phyloP scores from a whole-genome alignment of 2,113 vertebrate species.

The Calidris pygmaea region DNA sequence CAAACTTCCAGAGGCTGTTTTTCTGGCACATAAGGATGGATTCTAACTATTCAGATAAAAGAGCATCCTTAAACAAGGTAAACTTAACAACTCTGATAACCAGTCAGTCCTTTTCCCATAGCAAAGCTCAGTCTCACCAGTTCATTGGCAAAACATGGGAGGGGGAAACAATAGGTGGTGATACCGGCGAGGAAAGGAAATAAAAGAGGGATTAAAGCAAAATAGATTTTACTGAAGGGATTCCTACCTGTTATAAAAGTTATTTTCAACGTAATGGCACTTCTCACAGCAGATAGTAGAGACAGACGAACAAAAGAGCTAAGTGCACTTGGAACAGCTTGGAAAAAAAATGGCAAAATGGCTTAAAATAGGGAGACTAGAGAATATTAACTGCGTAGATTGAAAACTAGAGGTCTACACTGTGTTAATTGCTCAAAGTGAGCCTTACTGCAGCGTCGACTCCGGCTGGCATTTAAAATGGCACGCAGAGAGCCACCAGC shows the following conservation, averaged over 20 bases:
- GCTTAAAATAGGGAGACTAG: neutral
- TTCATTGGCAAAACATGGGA: neutral
- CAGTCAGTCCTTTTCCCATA: neutral
- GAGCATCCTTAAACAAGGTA: neutral
- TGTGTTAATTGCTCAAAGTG: neutral
- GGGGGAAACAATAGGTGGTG: neutral
- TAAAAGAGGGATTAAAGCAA: neutral
- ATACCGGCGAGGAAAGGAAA: neutral
- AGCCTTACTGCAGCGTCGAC: neutral
- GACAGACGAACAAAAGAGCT: neutral
- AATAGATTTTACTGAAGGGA: neutral
- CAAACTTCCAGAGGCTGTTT: neutral
- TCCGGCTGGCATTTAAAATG: neutral
- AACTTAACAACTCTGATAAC: neutral
- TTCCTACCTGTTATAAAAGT: neutral
- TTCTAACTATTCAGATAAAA: neutral
- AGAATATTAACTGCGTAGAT: neutral
- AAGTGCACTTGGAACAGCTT: neutral
- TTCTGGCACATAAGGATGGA: neutral
- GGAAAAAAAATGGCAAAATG: neutral
- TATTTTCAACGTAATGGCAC: neutral
- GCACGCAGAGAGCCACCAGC: neutral
- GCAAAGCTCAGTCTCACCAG: neutral
- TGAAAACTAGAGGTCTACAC: neutral
- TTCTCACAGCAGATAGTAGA: neutral